Evolutionary conservation across 1,140 invertebrate species (phyloP), one percentile per base, ranked within the genome.

Genomic region (Drosophila azteca): DNA sequence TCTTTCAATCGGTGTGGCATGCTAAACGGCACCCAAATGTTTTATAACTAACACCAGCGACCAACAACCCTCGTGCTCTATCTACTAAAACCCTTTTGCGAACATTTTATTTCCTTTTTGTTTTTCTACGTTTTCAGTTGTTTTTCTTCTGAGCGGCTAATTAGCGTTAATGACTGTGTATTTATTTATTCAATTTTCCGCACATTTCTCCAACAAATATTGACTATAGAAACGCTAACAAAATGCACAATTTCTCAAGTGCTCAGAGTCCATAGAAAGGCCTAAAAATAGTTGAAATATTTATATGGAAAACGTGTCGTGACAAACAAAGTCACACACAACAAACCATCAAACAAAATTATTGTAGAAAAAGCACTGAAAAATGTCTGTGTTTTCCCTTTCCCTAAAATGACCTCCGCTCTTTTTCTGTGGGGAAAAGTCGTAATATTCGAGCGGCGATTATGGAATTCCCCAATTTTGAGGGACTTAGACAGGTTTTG

Each of bases 111-210:
- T 8, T 39, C 29, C 51, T 17, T 45, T 62, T 39, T 22, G 24
- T 9, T 20, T 24, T 45, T 31, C 7, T 9, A 5, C 45, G 22
- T 8, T 9, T n/a, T 39, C 15, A 1, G 9, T 53, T 11, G 15
- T 39, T 39, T 50, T 73, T 51, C 64, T 31, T 55, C 63, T 57
- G 60, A 46, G 41, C 60, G 66, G 59, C 66, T 73, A 79, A 84
- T 79, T 83, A 79, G 54, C 54, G 66, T 63, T 63, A 73, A 85
- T 73, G 60, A 59, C 63, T 76, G 44, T 65, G 43, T 58, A 68
- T 68, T 73, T 52, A 62, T 55, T 65, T 60, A 68, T 52, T 65
- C 62, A 48, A 43, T 62, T 70, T 70, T 59, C 35, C 39, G 60
- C 41, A 17, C 52, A 43, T 49, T 51, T 58, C 55, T 54, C 66